Evolutionary conservation across 2,888 invertebrate genomes (phyloP), one percentile per base, ranked within the genome.

Genomic region (Drosophila eohydei): DNA sequence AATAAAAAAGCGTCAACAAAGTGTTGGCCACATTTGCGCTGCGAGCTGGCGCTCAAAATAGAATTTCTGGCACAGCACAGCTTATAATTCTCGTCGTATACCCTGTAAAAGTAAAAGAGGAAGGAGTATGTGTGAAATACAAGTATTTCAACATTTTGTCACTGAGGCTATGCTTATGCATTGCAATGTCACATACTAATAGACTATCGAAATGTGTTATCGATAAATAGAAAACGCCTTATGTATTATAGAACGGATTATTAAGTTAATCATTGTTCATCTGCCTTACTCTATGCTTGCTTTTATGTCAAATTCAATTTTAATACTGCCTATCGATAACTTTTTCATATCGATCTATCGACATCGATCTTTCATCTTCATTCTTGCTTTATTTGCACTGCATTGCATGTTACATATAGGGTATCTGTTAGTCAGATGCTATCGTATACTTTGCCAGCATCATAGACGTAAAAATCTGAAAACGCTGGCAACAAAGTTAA

Each of bases 401-500:
- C 9, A 36, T 2, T 36, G 3, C 11, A 11, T 11, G 11, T 36
- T 11, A 36, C 3, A 8, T 32, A 21, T 3, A 56, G 57, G 57
- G 41, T 50, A 67, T 51, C 21, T n/a, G 0, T 1, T 9, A 38
- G 52, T 54, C 40, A 26, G 11, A 5, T 52, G 2, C 1, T 6
- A n/a, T 4, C 14, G 9, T 4, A 9, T 9, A 11, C n/a, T 30
- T 55, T 64, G 54, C 58, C 21, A 40, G 36, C 21, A 48, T 46
- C 60, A 81, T 78, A 81, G 83, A 79, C 87, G 69, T 68, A 74
- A 71, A 82, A 78, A 71, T 67, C 59, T 54, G 55, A n/a, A 52
- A 79, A 66, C 50, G 67, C 66, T 46, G 66, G 78, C 78, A 66
- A 81, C 89, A 71, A 87, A 84, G 80, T 87, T 89, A 85, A 85